These are phyloP conservation scores for Pogonognathellus flavescens DNA, from an alignment of 1,140 invertebrate genomes.

Conservation along the genomic window DNA sequence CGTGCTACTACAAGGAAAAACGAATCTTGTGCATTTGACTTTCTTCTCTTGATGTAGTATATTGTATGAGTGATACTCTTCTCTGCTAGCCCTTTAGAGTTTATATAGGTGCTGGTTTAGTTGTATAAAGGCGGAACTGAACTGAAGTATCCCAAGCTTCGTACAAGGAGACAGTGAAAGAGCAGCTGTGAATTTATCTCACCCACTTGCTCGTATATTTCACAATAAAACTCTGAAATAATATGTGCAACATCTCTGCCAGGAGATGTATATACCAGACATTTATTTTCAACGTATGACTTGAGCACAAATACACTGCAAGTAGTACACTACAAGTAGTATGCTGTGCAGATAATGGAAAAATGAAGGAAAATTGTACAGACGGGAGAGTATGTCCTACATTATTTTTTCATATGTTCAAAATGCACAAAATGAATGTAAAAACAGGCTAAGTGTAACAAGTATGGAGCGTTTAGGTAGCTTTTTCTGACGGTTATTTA, in stretches of 20 bases:
- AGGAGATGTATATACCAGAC: background rate
- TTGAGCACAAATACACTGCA: slow-evolving; percentile 5
- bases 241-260: slow-evolving; percentile 21
- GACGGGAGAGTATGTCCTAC: slow-evolving; percentile 12
- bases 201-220: slow-evolving; percentile 45
- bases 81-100: background rate
- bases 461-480: slow-evolving; percentile 38
- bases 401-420: slow-evolving; percentile 38
- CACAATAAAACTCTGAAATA: slow-evolving; percentile 44
- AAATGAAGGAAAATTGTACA: slow-evolving; percentile 36
- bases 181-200: slow-evolving; percentile 42
- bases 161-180: slow-evolving; percentile 32
- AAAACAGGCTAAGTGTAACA: background rate
- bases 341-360: slow-evolving; percentile 30
- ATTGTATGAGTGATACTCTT: background rate
- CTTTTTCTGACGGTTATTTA: slow-evolving; percentile 36
- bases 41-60: background rate
- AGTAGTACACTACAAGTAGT: no score
- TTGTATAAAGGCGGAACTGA: background rate
- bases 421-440: slow-evolving; percentile 28
- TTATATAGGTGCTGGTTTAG: background rate
- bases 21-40: background rate
- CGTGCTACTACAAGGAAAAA: background rate
- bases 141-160: slow-evolving; percentile 28
- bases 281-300: slow-evolving; percentile 19